These are phyloP conservation scores for Alectoris magna DNA, from an alignment of 2,797 vertebrate genomes.

Conservation along the genomic window DNA sequence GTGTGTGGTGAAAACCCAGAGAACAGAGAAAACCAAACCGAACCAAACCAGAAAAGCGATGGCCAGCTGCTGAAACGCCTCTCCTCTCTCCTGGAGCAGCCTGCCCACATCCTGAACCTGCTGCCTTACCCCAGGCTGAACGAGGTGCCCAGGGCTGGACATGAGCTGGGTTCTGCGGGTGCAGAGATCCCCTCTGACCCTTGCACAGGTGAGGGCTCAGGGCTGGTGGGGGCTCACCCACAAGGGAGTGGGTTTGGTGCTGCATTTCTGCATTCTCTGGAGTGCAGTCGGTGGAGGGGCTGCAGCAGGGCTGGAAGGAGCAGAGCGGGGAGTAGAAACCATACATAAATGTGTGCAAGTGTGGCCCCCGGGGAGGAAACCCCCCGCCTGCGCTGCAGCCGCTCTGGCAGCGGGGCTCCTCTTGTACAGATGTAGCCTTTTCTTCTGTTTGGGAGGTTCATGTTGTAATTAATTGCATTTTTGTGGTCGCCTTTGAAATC, in stretches of 20 bases:
- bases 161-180: neutral
- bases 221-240: too few species aligned
- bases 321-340: accelerated
- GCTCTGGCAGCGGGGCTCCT: neutral
- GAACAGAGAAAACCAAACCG: neutral
- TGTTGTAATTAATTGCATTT: neutral
- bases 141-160: neutral
- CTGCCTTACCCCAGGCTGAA: constrained; percentile 22
- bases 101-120: constrained; percentile 41
- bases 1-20: neutral
- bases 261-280: accelerated
- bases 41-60: neutral
- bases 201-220: constrained; percentile 35
- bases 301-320: neutral
- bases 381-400: neutral
- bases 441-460: neutral
- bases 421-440: neutral
- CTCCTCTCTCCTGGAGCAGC: neutral
- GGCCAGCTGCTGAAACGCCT: neutral
- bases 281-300: too few species aligned
- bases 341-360: neutral
- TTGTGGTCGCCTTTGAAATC: neutral
- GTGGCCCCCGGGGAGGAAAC: neutral
- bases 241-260: accelerated
- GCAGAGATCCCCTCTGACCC: constrained; percentile 25